A percentile compares a stretch with the other conserved stretches of the same genome.
Conservation (phyloP, 2,113 vertebrate genomes). For the Odocoileus virginianus region DNA sequence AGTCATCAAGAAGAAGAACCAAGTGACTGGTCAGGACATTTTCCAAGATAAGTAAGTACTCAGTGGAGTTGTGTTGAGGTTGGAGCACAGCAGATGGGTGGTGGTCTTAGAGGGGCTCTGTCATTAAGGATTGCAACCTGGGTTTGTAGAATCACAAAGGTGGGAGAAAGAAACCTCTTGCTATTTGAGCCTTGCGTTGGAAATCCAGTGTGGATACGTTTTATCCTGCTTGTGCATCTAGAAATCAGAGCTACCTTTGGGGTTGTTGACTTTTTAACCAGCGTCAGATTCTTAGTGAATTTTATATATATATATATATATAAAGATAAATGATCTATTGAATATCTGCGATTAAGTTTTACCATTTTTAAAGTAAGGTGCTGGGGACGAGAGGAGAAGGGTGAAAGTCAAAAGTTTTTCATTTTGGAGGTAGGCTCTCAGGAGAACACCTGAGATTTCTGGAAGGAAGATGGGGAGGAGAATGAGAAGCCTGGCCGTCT, state of each 20-base stretch:
- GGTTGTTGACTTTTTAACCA: not conserved
- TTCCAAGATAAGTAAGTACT: constrained; percentile 89
- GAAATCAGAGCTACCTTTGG: not conserved
- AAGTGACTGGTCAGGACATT: constrained; percentile 89
- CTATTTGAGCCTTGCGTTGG: not conserved
- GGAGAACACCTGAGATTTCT: not conserved
- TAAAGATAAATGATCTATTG: not conserved
- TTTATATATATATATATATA: not conserved
- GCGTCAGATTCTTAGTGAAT: constrained; percentile 10
- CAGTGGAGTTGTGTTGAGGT: not conserved
- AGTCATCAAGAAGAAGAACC: constrained; percentile 88
- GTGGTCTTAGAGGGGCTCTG: not conserved
- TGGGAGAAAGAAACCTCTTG: not conserved
- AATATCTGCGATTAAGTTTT: not conserved
- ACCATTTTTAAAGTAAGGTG: not conserved
- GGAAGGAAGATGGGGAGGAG: not conserved
- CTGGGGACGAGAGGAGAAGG: not conserved
- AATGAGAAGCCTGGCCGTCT: not conserved
- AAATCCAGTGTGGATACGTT: not conserved
- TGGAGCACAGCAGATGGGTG: not conserved
- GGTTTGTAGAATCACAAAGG: not conserved
- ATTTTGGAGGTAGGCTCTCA: not conserved
- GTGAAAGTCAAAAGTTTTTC: not conserved
- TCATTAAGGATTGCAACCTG: not conserved
- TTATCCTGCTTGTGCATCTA: not conserved